phyloP scores from a whole-genome alignment of 2,797 vertebrate genomes.

The Kryptopterus vitreolus region DNA sequence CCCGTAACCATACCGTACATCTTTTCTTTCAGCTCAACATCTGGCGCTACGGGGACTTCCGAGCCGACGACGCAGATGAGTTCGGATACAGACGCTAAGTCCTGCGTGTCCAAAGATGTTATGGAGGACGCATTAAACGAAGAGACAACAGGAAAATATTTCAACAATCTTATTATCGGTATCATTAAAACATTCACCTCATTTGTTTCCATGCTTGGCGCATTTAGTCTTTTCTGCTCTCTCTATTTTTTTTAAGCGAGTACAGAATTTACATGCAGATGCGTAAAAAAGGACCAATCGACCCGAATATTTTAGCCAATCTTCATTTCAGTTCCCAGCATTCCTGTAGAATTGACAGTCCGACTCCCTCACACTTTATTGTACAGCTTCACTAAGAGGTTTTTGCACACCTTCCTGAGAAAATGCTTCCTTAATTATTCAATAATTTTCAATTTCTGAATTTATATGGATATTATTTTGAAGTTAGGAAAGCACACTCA shows the following conservation, averaged over 20 bases:
- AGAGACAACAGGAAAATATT: conserved; percentile 47
- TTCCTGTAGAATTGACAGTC: conserved; percentile 36
- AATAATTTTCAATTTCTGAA: conserved; percentile 68
- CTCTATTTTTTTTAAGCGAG: conserved; percentile 28
- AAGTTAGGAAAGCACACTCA: conserved; percentile 56
- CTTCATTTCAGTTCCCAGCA: conserved; percentile 31
- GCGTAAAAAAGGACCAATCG: conserved; percentile 51
- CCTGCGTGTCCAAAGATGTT: conserved; percentile 76
- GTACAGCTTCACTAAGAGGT: conserved; percentile 39
- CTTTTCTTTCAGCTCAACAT: conserved; percentile 82
- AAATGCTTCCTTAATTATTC: conserved; percentile 68
- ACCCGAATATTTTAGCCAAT: conserved; percentile 40
- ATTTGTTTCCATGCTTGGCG: conserved; percentile 41
- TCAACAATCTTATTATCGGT: conserved; percentile 62
- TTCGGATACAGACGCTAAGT: conserved; percentile 89
- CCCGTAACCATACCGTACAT: neutral
- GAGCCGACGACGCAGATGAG: conserved; percentile 90
- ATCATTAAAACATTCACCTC: conserved; percentile 57
- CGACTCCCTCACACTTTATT: neutral
- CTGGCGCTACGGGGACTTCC: conserved; percentile 96
- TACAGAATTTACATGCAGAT: conserved; percentile 30
- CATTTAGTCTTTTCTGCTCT: conserved; percentile 42
- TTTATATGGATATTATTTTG: conserved; percentile 73
- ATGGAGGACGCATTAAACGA: conserved; percentile 62
- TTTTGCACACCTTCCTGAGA: conserved; percentile 58